These are phyloP conservation scores for Lepidotrigona ventralis DNA, from an alignment of 1,140 invertebrate species.

Conservation along the genomic window DNA sequence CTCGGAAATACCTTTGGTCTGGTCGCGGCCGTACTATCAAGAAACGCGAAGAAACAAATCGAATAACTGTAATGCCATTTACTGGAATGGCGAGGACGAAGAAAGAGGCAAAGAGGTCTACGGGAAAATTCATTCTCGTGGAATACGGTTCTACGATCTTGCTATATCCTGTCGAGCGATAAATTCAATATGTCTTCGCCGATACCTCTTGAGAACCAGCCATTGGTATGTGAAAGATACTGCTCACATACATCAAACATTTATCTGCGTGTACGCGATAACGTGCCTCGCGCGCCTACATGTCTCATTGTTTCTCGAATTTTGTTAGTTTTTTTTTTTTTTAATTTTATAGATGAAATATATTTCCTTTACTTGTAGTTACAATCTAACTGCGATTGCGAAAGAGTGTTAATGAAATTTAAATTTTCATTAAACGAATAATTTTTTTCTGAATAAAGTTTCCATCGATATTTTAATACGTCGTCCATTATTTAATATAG, in stretches of 20 bases:
- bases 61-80: constrained; percentile 64
- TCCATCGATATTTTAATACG: too few relatives aligned
- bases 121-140: constrained; percentile 56
- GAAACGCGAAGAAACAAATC: constrained; percentile 55
- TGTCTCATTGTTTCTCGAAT: neutral
- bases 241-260: constrained; percentile 38
- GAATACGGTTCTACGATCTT: constrained; percentile 37
- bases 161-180: constrained; percentile 46
- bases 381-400: too few relatives aligned
- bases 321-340: neutral
- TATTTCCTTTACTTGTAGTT: too few relatives aligned
- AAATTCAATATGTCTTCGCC: constrained; percentile 61
- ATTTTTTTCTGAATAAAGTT: too few relatives aligned
- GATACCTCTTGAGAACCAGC: constrained; percentile 47
- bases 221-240: constrained; percentile 43
- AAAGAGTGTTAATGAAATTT: too few relatives aligned
- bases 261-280: constrained; percentile 4
- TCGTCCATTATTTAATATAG: too few relatives aligned
- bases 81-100: neutral
- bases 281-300: neutral
- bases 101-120: constrained; percentile 15
- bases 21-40: constrained; percentile 19
- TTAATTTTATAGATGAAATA: too few relatives aligned
- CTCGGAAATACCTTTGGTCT: neutral
- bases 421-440: too few relatives aligned